Evolutionary conservation across 2,888 invertebrate genomes (phyloP), one percentile per base, ranked within the genome.

Genomic region (Acanthosepion esculentum): DNA sequence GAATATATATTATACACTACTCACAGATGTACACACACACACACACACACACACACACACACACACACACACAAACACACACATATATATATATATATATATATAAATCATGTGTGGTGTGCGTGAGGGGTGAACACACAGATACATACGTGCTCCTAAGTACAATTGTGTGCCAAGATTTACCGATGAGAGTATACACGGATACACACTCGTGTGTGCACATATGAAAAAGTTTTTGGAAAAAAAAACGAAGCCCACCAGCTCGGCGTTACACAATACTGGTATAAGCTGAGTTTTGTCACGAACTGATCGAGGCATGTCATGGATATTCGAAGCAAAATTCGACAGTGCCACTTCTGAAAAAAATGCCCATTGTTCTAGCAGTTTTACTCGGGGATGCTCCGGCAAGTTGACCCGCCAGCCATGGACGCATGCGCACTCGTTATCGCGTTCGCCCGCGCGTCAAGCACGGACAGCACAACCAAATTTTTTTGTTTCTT

Each of bases 251-350:
- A 78, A 78, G 78, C n/a, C 78, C 78, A 33, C 12, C 15, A 78
- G 78, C 33, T 3, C n/a, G 78, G n/a, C 33, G 78, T 78, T 78
- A 78, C 78, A 78, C 78, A 78, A 78, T 78, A 78, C 78, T 78
- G 15, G 78, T 78, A 78, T 78, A n/a, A n/a, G 78, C 78, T 78
- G 78, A n/a, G n/a, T 78, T 78, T 78, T 78, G 78, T 78, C 78
- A 78, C 78, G 78, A 78, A 78, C 78, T 78, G 78, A 33, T 78
- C n/a, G 78, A 78, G 78, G 78, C 78, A 33, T 78, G 78, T 78
- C 78, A 78, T 78, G 78, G 78, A 78, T 78, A 78, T 78, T 78
- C n/a, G 78, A 33, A 78, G 78, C 78, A n/a, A 78, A 78, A 78
- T 78, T 78, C 78, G 78, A 78, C 78, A 78, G 78, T 78, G 78